Evolutionary conservation across 2,113 vertebrate genomes (phyloP), one percentile per base, ranked within the genome.

Genomic region (Calcarius ornatus): DNA sequence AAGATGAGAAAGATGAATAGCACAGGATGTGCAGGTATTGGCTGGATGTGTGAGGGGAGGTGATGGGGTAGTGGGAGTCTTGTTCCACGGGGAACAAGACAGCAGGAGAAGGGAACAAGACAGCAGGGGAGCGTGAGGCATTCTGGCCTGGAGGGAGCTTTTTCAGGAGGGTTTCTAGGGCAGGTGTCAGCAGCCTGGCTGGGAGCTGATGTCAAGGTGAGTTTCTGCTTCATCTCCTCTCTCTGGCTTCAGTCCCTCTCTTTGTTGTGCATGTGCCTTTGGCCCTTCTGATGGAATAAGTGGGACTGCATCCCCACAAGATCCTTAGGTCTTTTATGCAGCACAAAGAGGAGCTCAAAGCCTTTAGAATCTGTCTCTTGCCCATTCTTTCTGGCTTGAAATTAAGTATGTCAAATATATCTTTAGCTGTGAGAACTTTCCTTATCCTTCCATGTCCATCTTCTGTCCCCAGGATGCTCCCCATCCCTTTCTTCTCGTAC

Each of bases 1-100:
- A 75, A 51, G 86, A 87, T 84, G 92, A 72, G 92, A 93, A 94
- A 91, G 84, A 94, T 91, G 96, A 96, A 90, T 92, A 76, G 84
- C 75, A 82, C 78, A 85, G 92, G 92, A 93, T 89, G 31, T 65
- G 89, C 71, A 93, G 88, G 83, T 82, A 63, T 88, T 76, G 86
- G 91, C 73, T 94, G 92, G 86, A 47, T 76, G 33, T 3, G 30
- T 19, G 48, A 81, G 48, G 56, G 64, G 79, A 81, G 88, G 77
- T 4, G 9, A 75, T 84, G 91, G 92, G 45, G 9, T 54, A 25
- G 16, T 72, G 63, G 79, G 84, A 92, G 35, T 19, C 47, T 38
- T 59, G 35, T 69, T 76, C 42, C 28, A 22, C 24, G 3, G 15
- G 68, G 68, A 38, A 4, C 3, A 10, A 20, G 88, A 21, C 15